Conservation (phyloP, 2,113 vertebrate species). For the Apteryx mantelli region DNA sequence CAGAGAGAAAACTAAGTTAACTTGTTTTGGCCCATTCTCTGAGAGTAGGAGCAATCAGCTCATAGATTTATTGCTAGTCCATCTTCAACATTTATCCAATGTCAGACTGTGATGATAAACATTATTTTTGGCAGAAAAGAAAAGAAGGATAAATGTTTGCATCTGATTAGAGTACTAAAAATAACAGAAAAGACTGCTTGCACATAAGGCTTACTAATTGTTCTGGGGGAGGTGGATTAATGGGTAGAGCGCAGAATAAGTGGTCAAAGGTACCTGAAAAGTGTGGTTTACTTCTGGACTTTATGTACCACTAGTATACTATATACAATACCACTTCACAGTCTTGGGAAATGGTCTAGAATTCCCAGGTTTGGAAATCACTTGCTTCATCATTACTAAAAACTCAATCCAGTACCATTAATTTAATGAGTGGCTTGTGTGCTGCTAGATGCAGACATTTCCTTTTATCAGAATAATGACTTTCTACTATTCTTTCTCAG, state of each 20-base stretch:
- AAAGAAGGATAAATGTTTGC: background rate
- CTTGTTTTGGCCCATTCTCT: background rate
- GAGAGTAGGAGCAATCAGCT: background rate
- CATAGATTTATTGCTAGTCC: background rate
- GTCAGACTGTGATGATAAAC: background rate
- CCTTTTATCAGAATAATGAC: background rate
- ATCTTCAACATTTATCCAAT: background rate
- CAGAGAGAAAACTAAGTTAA: background rate
- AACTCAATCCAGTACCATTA: background rate
- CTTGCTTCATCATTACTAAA: background rate
- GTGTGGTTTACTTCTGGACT: background rate
- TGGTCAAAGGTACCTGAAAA: background rate
- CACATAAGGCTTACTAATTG: background rate
- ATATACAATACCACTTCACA: background rate
- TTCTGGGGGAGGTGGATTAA: background rate
- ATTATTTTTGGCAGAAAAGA: background rate
- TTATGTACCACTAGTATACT: background rate
- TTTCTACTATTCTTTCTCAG: background rate
- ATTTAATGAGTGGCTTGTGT: background rate
- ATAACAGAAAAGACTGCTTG: background rate
- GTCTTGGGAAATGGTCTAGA: background rate
- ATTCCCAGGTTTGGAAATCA: background rate
- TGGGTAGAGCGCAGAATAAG: background rate
- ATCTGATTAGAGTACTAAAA: background rate
- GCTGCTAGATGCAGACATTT: background rate